These are phyloP conservation scores for Dendrocopos noguchii DNA, from an alignment of 2,113 vertebrate species.

Conservation along the genomic window DNA sequence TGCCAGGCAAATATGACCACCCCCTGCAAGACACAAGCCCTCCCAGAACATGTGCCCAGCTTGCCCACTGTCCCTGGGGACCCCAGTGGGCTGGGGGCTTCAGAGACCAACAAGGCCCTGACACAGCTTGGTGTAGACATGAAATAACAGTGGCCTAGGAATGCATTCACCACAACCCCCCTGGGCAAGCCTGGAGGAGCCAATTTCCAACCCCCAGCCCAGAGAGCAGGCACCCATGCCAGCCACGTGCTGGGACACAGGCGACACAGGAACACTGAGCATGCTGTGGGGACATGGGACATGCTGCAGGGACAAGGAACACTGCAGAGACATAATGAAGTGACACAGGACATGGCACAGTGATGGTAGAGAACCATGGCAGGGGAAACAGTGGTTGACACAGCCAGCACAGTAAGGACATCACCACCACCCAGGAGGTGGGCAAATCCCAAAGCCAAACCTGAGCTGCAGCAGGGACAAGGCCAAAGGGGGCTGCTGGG, in stretches of 20 bases:
- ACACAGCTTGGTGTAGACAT: neutral
- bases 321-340: neutral
- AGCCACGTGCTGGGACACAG: neutral
- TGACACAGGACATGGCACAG: neutral
- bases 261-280: neutral
- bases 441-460: conserved; percentile 56
- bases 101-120: neutral
- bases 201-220: neutral
- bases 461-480: conserved; percentile 79
- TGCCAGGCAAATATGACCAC: neutral
- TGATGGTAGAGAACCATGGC: neutral
- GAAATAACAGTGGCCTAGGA: neutral
- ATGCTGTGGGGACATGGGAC: neutral
- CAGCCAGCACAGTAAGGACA: rapidly evolving
- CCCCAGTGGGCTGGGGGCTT: neutral
- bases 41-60: neutral
- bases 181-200: neutral
- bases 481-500: conserved; percentile 74
- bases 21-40: neutral
- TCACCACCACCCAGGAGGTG: neutral
- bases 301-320: neutral
- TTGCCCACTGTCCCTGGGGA: rapidly evolving
- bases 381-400: neutral
- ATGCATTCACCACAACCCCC: neutral
- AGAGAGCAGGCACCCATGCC: neutral